Evolutionary conservation across 2,113 vertebrate genomes (phyloP), one percentile per base, ranked within the genome.

Genomic region (Elgaria multicarinata): DNA sequence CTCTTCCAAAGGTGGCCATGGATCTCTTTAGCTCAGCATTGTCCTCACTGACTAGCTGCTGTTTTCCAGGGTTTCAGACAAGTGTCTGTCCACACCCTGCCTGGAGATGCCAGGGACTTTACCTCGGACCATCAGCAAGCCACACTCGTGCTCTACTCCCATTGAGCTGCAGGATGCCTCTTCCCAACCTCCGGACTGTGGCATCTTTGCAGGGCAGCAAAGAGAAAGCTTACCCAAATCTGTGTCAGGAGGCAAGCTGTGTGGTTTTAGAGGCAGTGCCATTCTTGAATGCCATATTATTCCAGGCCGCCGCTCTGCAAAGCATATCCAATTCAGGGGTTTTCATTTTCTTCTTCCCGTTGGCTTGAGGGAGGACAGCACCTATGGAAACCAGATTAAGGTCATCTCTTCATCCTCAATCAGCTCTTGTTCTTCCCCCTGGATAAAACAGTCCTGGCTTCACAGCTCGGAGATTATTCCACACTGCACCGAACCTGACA

Each of bases 401-500:
- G 89, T 83, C 79, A 86, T 0, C 69, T 12, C 87, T 94, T 93
- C 81, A 58, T 91, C 66, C n/a, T 39, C 89, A 72, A 90, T 93
- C 33, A 50, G 33, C 62, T 76, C 92, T 31, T 0, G 0, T 90
- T 93, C 24, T 78, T 93, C 82, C 86, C 58, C 46, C 71, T 62
- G 72, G n/a, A 77, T 72, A 46, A 85, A 91, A 77, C 87, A 33
- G 66, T 74, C 44, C 80, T 39, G 16, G 13, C 55, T 83, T 53
- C 33, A 91, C 10, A 53, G 16, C 13, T 88, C 86, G 79, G 88
- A 95, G 89, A 31, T 1, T 0, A 67, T n/a, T 86, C 64, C 82
- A 62, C 67, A 58, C 44, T 86, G 69, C 78, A 87, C 92, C 91
- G 92, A 91, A 94, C 86, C 36, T 91, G 86, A 90, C 78, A 92